Percentiles rank a stretch among this genome's conserved stretches.
Conservation (phyloP, 2,888 invertebrate genomes). For the Plutella xylostella region DNA sequence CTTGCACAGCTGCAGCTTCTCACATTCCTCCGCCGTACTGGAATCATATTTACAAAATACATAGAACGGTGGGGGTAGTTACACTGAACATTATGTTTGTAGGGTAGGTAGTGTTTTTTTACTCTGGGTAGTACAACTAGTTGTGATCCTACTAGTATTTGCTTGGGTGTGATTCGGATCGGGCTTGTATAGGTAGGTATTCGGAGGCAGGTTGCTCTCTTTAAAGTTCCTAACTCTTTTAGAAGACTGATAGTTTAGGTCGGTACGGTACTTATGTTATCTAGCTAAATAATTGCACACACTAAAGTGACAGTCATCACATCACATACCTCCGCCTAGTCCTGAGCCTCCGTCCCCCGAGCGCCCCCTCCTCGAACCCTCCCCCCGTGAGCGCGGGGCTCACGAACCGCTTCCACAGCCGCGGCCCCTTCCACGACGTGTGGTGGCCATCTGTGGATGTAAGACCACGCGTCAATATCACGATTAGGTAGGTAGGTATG, state of each 20-base stretch:
- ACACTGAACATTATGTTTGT: neutral
- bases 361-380: conserved; percentile 23
- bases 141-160: neutral
- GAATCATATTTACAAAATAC: neutral
- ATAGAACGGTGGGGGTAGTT: neutral
- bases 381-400: conserved; percentile 36
- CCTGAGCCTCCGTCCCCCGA: conserved; percentile 33
- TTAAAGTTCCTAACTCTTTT: neutral
- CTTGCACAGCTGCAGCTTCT: conserved; percentile 45
- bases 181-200: no score
- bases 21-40: conserved; percentile 43
- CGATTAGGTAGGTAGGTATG: no score
- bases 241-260: neutral
- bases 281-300: neutral
- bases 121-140: neutral
- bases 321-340: conserved; percentile 38
- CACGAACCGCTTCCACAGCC: conserved; percentile 37
- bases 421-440: conserved; percentile 14
- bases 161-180: neutral
- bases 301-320: neutral
- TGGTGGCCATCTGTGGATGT: neutral
- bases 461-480: neutral
- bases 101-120: neutral
- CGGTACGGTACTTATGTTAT: neutral
- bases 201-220: neutral